Percentiles rank a stretch among this genome's conserved stretches.
Conservation (phyloP, 2,888 invertebrate species). For the Brachypterus glaber region DNA sequence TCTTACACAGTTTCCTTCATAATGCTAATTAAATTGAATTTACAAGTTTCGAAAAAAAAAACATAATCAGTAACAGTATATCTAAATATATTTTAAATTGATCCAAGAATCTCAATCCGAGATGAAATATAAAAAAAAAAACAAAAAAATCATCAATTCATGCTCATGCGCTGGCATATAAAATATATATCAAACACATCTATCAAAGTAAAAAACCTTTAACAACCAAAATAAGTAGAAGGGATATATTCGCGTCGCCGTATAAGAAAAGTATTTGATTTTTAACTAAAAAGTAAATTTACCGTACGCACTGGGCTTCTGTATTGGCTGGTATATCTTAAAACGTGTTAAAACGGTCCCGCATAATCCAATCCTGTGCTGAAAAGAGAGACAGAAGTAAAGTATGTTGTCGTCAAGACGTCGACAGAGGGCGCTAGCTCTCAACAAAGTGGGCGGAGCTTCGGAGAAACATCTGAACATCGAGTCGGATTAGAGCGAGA, state of each 20-base stretch:
- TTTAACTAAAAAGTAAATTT: constrained; percentile 41
- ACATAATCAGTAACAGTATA: no score
- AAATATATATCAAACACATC: no score
- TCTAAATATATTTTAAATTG: no score
- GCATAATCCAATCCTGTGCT: constrained; percentile 15
- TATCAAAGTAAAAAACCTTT: constrained; percentile 34
- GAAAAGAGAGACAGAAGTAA: constrained; percentile 16
- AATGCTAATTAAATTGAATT: no score
- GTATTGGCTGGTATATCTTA: constrained; percentile 34
- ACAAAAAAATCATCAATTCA: no score
- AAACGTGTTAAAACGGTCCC: constrained; percentile 9
- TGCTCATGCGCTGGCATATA: no score
- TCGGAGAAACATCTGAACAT: constrained; percentile 46
- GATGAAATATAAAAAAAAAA: no score
- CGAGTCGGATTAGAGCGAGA: constrained; percentile 29
- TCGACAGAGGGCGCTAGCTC: constrained; percentile 37
- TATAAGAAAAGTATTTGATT: constrained; percentile 38
- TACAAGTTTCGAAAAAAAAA: no score
- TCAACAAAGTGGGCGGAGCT: constrained; percentile 54
- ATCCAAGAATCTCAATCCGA: no score
- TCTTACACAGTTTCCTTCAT: no score
- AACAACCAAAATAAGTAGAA: constrained; percentile 31
- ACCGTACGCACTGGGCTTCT: constrained; percentile 19
- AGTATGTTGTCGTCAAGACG: constrained; percentile 15
- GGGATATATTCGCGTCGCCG: constrained; percentile 6